Evolutionary conservation across 2,888 invertebrate genomes (phyloP).

Genomic region (Anaspis maculata): DNA sequence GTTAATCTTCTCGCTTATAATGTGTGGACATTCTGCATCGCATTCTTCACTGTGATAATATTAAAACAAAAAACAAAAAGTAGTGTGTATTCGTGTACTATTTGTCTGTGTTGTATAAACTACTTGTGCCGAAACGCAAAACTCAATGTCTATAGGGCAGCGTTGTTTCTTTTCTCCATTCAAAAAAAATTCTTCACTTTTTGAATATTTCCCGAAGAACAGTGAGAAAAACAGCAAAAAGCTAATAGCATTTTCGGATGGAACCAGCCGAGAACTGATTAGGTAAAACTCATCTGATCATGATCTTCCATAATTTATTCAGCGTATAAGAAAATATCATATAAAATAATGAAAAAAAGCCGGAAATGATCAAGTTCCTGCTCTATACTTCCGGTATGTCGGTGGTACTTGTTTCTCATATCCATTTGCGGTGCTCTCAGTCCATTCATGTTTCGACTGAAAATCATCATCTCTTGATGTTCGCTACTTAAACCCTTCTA

Average conservation of each 20-base stretch:
- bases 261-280: constrained; percentile 7
- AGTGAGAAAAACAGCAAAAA: too few relatives aligned
- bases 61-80: too few relatives aligned
- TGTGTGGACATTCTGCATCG: constrained; percentile 29
- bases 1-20: constrained; percentile 28
- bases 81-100: constrained; percentile 39
- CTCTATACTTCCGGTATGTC: too few relatives aligned
- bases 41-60: constrained; percentile 43
- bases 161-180: constrained; percentile 16
- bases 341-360: constrained; percentile 2
- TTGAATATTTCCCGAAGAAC: too few relatives aligned
- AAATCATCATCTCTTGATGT: constrained; percentile 12
- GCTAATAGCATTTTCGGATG: too few relatives aligned
- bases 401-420: constrained; percentile 11
- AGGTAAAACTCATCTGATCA: constrained; percentile 21
- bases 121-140: constrained; percentile 33
- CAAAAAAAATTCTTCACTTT: too few relatives aligned
- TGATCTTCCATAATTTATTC: constrained; percentile 23
- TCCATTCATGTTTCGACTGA: constrained; percentile 15
- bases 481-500: constrained; percentile 9
- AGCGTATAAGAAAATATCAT: neutral
- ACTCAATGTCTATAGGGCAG: constrained; percentile 20
- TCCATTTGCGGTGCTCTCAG: constrained; percentile 22
- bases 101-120: constrained; percentile 37
- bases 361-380: constrained; percentile 5